A percentile compares a stretch with the other conserved stretches of the same genome.
phyloP scores from a whole-genome alignment of 1,140 invertebrate species.

The Probaryconus sp. region DNA sequence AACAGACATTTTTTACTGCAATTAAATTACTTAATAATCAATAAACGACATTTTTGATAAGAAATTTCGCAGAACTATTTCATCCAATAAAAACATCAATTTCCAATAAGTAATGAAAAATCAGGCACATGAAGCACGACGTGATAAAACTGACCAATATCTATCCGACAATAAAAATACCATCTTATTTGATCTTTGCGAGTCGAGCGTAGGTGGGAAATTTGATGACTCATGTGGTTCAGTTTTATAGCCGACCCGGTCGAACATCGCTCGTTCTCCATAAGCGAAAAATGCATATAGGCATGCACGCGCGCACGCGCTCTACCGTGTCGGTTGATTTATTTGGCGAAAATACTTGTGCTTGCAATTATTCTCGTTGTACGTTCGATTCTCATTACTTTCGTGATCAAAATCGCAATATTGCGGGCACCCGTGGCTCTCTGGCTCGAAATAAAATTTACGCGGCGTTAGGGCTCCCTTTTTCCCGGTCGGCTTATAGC shows the following conservation, averaged over 20 bases:
- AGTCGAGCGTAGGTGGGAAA: constrained; percentile 43
- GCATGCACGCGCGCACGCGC: not conserved
- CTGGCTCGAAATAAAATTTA: constrained; percentile 61
- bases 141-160: constrained; percentile 32
- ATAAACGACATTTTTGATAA: too few relatives aligned
- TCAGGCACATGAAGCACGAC: constrained; percentile 14
- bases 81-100: too few relatives aligned
- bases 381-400: constrained; percentile 52
- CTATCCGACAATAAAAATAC: too few relatives aligned
- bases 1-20: too few relatives aligned
- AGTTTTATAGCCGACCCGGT: too few relatives aligned
- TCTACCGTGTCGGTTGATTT: constrained; percentile 26
- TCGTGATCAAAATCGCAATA: constrained; percentile 55
- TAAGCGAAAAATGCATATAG: constrained; percentile 25
- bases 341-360: constrained; percentile 28
- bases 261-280: too few relatives aligned
- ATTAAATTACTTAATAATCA: too few relatives aligned
- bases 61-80: too few relatives aligned
- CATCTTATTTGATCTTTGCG: constrained; percentile 38
- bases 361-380: constrained; percentile 46
- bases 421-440: constrained; percentile 45
- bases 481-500: constrained; percentile 65
- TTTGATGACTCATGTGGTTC: constrained; percentile 17
- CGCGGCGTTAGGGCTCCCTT: constrained; percentile 54
- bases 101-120: constrained; percentile 2